Evolutionary conservation across 2,797 vertebrate species (phyloP).

Genomic region (Leptoclinus maculatus): DNA sequence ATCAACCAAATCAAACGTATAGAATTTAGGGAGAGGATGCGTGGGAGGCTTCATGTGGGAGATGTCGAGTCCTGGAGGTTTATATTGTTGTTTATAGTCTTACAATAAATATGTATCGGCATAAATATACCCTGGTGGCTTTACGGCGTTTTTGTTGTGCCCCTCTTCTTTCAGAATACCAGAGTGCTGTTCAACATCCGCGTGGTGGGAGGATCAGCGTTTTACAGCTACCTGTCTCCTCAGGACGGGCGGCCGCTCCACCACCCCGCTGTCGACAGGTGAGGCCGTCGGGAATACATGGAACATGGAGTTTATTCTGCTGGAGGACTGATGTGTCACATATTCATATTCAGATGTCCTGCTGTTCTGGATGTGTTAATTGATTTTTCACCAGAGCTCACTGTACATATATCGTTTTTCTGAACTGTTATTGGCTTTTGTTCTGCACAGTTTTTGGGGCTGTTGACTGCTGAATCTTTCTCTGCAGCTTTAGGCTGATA

Average conservation of each 20-base stretch:
- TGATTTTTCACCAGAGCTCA: constrained; percentile 19
- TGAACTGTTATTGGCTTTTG: neutral
- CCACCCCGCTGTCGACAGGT: constrained; percentile 94
- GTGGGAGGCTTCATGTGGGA: neutral
- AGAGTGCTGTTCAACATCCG: constrained; percentile 90
- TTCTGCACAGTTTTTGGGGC: constrained; percentile 7
- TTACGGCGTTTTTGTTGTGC: constrained; percentile 9
- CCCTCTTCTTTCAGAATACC: constrained; percentile 80
- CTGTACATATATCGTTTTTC: neutral
- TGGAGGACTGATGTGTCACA: neutral
- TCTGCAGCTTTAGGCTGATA: constrained; percentile 9
- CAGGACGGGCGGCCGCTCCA: constrained; percentile 90
- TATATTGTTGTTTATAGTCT: neutral
- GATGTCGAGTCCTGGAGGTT: neutral
- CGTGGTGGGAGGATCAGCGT: constrained; percentile 85
- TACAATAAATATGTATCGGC: neutral
- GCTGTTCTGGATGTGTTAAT: neutral
- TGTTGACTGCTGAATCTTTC: constrained; percentile 25
- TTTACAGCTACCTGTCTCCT: constrained; percentile 91
- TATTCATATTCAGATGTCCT: neutral
- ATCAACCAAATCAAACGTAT: neutral
- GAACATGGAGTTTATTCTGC: neutral
- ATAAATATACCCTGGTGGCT: neutral
- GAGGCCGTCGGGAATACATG: constrained; percentile 54
- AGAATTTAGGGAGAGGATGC: neutral